Base-by-base conservation (phyloP, 2,888 invertebrate species). In the Sphaerophoria rueppellii region DNA sequence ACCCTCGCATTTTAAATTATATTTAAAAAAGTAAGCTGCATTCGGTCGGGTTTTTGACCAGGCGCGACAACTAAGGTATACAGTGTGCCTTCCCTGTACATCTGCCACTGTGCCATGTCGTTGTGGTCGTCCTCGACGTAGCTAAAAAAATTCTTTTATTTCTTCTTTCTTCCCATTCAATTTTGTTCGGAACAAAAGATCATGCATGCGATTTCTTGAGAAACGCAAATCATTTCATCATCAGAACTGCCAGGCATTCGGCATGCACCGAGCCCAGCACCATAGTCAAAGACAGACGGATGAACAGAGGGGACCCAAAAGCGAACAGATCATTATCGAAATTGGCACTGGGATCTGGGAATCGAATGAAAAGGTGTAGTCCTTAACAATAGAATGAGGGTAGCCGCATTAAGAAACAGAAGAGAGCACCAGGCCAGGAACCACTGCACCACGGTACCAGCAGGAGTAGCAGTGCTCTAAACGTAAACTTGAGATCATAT, bases 171-270 rank as follows among this genome's bases (percentile, higher is more conserved):
- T 14, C 40, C 40, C 40, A 58, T 16, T 16, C 34, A 24, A 61
- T 82, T 43, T 43, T 43, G 40, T 43, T 80, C 52, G 54, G 58
- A 77, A 81, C 69, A 85, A 85, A 24, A 77, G 81, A 85, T 81
- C 76, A 73, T 57, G 55, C 52, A 71, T 70, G 76, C 69, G 81
- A 85, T 85, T 85, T 85, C 85, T 60, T 69, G 48, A 73, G 81
- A 85, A 85, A 81, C 72, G 73, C 76, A 85, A 85, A 85, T 81
- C 85, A 85, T 76, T 85, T 85, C 76, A 85, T 85, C 85, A 70
- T 81, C 76, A 58, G 16, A 7, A 63, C 48, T 24, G 32, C 32
- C 60, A 69, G 61, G 35, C 43, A 81, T 12, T 70, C 43, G 37
- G 55, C 69, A 65, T 73, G 74, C 70, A 63, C 58, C 65, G 9